A percentile compares a stretch with the other conserved stretches of the same genome.
Conservation (phyloP, 2,797 vertebrate genomes). For the Semotilus atromaculatus region DNA sequence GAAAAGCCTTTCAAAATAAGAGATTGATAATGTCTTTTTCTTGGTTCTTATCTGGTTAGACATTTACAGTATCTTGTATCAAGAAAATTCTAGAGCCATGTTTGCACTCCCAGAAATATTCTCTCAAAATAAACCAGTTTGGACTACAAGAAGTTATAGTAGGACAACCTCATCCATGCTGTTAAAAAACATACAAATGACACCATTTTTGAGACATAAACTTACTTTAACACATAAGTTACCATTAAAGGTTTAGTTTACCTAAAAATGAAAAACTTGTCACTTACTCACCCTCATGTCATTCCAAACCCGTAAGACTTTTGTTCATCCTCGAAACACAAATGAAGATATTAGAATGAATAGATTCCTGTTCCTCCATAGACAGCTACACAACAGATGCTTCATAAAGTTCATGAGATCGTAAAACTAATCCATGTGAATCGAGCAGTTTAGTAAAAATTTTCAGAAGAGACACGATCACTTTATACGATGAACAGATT, state of each 20-base stretch:
- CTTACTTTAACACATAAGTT: not conserved
- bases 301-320: not conserved
- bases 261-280: not conserved
- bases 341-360: not conserved
- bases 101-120: not conserved
- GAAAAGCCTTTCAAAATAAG: not conserved
- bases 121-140: not conserved
- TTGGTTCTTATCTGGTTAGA: not conserved
- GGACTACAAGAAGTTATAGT: not conserved
- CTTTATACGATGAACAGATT: too few species aligned
- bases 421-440: too few species aligned
- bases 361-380: not conserved
- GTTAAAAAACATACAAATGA: not conserved
- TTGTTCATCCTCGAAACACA: not conserved
- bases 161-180: not conserved
- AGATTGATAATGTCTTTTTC: conserved; percentile 17
- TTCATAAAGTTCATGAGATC: too few species aligned
- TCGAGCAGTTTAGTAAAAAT: too few species aligned
- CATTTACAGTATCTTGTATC: not conserved
- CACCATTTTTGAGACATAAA: not conserved
- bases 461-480: too few species aligned
- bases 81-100: not conserved
- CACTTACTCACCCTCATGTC: not conserved
- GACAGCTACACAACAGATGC: too few species aligned
- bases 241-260: not conserved